Evolutionary conservation across 2,113 vertebrate species (phyloP), one percentile per base, ranked within the genome.

Genomic region (Copsychus sechellarum): DNA sequence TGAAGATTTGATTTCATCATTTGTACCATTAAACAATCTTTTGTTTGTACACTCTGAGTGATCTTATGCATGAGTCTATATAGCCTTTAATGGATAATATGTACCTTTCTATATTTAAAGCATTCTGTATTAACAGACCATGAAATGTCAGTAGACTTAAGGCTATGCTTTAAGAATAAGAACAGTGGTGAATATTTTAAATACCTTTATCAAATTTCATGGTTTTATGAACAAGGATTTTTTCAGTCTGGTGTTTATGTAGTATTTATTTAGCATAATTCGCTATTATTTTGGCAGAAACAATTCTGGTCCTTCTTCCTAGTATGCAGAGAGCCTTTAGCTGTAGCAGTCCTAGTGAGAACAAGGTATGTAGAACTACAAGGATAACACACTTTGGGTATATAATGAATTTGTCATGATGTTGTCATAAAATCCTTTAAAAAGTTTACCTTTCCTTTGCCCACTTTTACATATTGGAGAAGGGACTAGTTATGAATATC

Each of bases 61-160:
- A 28, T 61, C 43, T 90, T 85, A 71, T 38, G 53, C 56, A 20
- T 69, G 69, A 81, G 48, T 72, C 84, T 93, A 23, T 2, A 4
- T 78, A 74, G 73, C 84, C 51, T 96, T 96, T 96, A 84, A 87
- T 94, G 58, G 86, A 69, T 85, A 96, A 90, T 62, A 15, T 70
- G 53, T 81, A 92, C 92, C 77, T 96, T 96, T 87, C 88, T 87
- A 11, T 93, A 92, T 93, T 95, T 96, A 77, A 96, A 91, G 57
- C 94, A 62, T 92, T 94, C 83, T 85, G 34, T 96, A 88, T 97
- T 95, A 97, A 95, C 82, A 89, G 79, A 97, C 90, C 93, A 97
- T 96, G 89, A 97, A 98, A 97, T 98, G 92, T 94, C 90, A 96
- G 80, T 95, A 95, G 66, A 85, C 95, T 97, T 97, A 95, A 96